Percentiles rank a stretch among this genome's conserved stretches.
phyloP scores from a whole-genome alignment of 2,888 invertebrate genomes.

The Aethes cnicana region DNA sequence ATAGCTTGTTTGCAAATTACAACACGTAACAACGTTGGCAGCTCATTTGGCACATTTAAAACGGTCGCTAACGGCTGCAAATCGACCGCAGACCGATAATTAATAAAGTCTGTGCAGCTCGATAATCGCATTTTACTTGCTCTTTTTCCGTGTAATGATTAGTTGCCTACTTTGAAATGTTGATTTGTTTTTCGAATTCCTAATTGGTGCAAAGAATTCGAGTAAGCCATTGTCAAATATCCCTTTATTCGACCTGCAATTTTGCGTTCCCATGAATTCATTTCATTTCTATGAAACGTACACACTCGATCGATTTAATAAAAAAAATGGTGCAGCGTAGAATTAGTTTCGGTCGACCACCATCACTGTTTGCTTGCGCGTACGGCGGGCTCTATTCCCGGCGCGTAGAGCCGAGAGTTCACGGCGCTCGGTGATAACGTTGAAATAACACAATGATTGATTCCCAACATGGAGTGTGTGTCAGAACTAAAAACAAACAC shows the following conservation, averaged over 20 bases:
- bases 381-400: too few species aligned
- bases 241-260: too few species aligned
- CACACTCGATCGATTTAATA: too few species aligned
- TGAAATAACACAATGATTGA: conserved; percentile 63
- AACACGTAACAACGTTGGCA: conserved; percentile 51
- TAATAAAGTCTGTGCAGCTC: conserved; percentile 38
- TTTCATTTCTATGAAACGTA: too few species aligned
- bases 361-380: too few species aligned
- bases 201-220: too few species aligned
- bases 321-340: conserved; percentile 12
- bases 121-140: too few species aligned
- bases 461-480: conserved; percentile 55
- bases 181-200: too few species aligned
- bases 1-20: conserved; percentile 72
- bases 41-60: conserved; percentile 45
- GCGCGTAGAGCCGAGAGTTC: too few species aligned
- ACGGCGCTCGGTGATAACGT: too few species aligned
- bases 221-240: too few species aligned
- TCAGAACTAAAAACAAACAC: conserved; percentile 59
- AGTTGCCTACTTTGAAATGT: not conserved
- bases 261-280: too few species aligned
- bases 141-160: not conserved
- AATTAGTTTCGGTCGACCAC: conserved; percentile 18
- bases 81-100: conserved; percentile 38
- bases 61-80: conserved; percentile 37